Base-by-base conservation (phyloP, 2,888 invertebrate species). In the Drosophila histrio region DNA sequence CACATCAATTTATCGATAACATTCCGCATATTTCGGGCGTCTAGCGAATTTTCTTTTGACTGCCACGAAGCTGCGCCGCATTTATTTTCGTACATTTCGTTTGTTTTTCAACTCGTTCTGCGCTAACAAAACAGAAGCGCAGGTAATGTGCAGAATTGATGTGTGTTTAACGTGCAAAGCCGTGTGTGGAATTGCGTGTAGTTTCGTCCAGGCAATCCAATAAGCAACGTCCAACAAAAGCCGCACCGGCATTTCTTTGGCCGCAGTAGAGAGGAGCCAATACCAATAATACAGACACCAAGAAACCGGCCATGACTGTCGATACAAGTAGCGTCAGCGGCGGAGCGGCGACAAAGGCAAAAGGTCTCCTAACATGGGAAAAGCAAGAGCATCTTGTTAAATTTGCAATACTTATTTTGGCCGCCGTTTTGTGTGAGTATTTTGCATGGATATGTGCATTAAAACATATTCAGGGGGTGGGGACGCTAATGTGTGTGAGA, bases 361-460 rank as follows among this genome's bases (percentile, higher is more conserved):
- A 77, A 41, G 83, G 82, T 32, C 52, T 88, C 41, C 92, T 93
- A 90, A 94, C 94, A 41, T 93, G 94, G 59, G 96, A 96, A 80
- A 97, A 97, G 89, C 96, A 97, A 90, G 96, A 97, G 91, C 96
- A 96, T 32, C 92, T 97, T 57, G 92, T 97, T 43, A 97, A 92
- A 71, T 76, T 98, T 88, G 95, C 96, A 77, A 96, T 99, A 91
- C 94, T 99, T 80, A 95, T 98, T 52, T 94, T 97, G 91, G 98
- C 98, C 84, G 96, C 97, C 58, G 95, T 98, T 90, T 93, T 99
- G 88, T 98, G 98, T 98, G 94, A 95, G 97, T 95, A 64, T 44
- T 46, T n/a, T 21, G 32, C 7, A 13, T 26, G 11, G 15, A 52
- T 30, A 44, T 56, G 36, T 26, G 11, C 21, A 13, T 22, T 21